phyloP scores from a whole-genome alignment of 2,888 invertebrate species.

The Xylocampa areola region DNA sequence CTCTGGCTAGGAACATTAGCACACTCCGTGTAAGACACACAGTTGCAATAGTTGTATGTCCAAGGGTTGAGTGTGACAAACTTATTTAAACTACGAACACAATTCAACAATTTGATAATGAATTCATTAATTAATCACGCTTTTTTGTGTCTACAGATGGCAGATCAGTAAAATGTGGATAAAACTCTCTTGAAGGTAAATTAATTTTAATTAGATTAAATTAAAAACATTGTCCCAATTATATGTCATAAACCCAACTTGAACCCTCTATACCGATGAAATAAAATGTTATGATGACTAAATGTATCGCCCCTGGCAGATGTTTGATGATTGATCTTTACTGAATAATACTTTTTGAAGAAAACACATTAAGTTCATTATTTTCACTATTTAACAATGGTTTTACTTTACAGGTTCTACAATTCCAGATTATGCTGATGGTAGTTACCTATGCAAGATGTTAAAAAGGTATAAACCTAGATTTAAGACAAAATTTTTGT shows the following conservation, averaged over 20 bases:
- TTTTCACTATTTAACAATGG: background rate
- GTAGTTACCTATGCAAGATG: background rate
- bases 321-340: conserved; percentile 52
- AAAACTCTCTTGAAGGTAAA: too few species aligned
- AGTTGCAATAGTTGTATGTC: conserved; percentile 71
- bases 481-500: background rate
- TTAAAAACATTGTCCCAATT: background rate
- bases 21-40: conserved; percentile 86
- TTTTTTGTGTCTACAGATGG: too few species aligned
- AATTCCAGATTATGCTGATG: background rate
- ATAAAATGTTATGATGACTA: conserved; percentile 31
- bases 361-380: background rate
- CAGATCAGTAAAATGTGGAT: too few species aligned
- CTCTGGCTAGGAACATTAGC: conserved; percentile 87
- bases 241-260: background rate
- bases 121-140: too few species aligned
- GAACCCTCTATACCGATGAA: too few species aligned
- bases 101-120: too few species aligned
- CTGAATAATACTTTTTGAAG: conserved; percentile 26
- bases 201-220: too few species aligned
- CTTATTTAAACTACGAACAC: background rate
- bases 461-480: conserved; percentile 6
- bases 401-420: background rate
- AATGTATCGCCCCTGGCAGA: conserved; percentile 51
- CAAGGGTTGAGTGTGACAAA: conserved; percentile 85